A percentile compares a stretch with the other conserved stretches of the same genome.
Evolutionary conservation across 1,140 invertebrate species (phyloP).

Genomic region (Lutraria rhynchaena): DNA sequence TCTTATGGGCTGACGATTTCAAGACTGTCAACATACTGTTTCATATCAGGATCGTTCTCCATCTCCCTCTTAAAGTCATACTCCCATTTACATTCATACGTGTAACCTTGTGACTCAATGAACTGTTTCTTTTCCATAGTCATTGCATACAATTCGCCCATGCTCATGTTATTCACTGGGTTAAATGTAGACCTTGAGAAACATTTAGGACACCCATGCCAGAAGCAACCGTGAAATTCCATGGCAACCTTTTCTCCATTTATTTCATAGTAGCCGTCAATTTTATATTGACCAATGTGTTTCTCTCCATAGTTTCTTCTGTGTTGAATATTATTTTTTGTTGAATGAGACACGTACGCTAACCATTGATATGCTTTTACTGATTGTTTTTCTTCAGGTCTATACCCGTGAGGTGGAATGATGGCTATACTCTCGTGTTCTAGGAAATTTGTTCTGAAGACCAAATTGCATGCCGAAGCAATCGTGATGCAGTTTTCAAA

Average conservation of each 20-base stretch:
- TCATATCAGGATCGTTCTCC: not conserved
- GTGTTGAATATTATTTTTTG: constrained; percentile 22
- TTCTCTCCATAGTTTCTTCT: constrained; percentile 22
- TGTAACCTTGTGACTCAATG: not conserved
- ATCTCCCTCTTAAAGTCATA: not conserved
- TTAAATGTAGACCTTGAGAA: not conserved
- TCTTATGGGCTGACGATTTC: not conserved
- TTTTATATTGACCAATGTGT: constrained; percentile 13
- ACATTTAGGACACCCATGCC: no score
- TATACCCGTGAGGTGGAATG: constrained; percentile 7
- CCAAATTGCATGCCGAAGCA: constrained; percentile 3
- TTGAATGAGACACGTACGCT: not conserved
- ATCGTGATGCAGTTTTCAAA: constrained; percentile 18
- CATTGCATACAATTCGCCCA: constrained; percentile 37
- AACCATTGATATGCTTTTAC: not conserved
- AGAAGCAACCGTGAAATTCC: constrained; percentile 62
- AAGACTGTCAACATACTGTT: not conserved
- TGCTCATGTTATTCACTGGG: not conserved
- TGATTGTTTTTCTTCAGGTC: not conserved
- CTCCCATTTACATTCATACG: not conserved
- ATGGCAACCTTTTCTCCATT: constrained; percentile 3
- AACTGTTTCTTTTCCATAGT: not conserved
- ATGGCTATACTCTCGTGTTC: not conserved
- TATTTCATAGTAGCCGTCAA: constrained; percentile 10
- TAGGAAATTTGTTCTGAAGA: constrained; percentile 30